Evolutionary conservation across 2,888 invertebrate species (phyloP), one percentile per base, ranked within the genome.

Genomic region (Hedychridium roseum): DNA sequence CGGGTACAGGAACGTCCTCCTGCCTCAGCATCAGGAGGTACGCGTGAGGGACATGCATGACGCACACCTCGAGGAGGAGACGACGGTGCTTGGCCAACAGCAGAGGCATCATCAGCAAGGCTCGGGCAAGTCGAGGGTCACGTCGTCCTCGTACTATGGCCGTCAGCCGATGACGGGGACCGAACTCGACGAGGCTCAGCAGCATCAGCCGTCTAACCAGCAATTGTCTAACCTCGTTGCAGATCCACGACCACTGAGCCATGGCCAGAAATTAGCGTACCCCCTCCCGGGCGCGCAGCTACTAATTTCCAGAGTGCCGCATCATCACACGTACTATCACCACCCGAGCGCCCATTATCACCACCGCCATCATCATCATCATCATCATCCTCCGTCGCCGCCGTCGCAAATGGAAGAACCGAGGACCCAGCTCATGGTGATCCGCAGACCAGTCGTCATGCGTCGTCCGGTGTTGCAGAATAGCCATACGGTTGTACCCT

Each of bases 171-270:
- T 53, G 45, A 18, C 57, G 46, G 68, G 66, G 43, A 42, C 48
- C 28, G 68, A 68, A 27, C 66, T n/a, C n/a, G n/a, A 63, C 43
- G 66, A 67, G 31, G 42, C 45, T 28, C 60, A 51, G 28, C 66
- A 57, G 17, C 30, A 38, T n/a, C 58, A 57, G 30, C 14, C 68
- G 26, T 60, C 71, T 71, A 74, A 76, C 62, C 67, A 61, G 54
- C 67, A 71, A 65, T 64, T 68, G 49, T 74, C 75, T 75, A 75
- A 77, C 73, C 66, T 76, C 67, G 57, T 77, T 77, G 52, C 77
- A 78, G 77, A 77, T 42, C 63, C 70, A 48, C 66, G 68, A 63
- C 68, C 71, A 58, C 43, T 73, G 66, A 72, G 54, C 66, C 68
- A 67, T 52, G 68, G 58, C 44, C 61, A 50, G 52, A 73, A 69